These are phyloP conservation scores for Aphelocoma californica DNA, from an alignment of 2,797 vertebrate genomes.

Conservation along the genomic window DNA sequence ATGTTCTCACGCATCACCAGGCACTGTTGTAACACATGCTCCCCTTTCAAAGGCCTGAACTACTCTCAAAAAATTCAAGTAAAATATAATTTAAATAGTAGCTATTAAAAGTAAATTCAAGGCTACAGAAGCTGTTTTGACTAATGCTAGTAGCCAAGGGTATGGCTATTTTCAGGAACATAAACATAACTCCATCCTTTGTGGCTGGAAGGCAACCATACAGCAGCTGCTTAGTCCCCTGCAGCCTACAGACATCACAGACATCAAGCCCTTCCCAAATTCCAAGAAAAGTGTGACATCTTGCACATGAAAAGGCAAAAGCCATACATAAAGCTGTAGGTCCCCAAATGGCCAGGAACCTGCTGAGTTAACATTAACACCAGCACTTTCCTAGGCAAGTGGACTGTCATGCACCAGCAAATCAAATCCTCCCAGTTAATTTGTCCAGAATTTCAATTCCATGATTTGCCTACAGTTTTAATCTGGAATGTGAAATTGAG, in stretches of 20 bases:
- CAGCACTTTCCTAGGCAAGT: neutral
- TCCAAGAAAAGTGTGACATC: neutral
- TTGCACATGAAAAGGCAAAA: constrained; percentile 8
- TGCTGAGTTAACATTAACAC: neutral
- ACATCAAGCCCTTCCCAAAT: neutral
- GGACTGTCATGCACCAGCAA: neutral
- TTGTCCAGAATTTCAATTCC: neutral
- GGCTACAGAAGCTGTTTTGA: neutral
- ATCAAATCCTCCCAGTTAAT: neutral
- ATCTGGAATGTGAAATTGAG: neutral
- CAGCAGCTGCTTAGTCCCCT: neutral
- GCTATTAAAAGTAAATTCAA: neutral
- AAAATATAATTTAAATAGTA: neutral
- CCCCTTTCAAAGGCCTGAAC: neutral
- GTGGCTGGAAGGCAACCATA: neutral
- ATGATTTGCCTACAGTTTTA: neutral
- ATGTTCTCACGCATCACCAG: neutral
- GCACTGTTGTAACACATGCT: neutral
- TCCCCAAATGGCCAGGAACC: neutral
- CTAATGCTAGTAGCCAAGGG: neutral
- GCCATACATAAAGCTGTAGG: accelerated
- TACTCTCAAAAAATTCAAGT: neutral
- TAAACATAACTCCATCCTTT: neutral
- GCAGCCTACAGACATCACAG: neutral
- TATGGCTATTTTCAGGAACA: neutral